These are phyloP conservation scores for Oxyteleia sp. DNA, from an alignment of 2,888 invertebrate genomes.

Conservation along the genomic window DNA sequence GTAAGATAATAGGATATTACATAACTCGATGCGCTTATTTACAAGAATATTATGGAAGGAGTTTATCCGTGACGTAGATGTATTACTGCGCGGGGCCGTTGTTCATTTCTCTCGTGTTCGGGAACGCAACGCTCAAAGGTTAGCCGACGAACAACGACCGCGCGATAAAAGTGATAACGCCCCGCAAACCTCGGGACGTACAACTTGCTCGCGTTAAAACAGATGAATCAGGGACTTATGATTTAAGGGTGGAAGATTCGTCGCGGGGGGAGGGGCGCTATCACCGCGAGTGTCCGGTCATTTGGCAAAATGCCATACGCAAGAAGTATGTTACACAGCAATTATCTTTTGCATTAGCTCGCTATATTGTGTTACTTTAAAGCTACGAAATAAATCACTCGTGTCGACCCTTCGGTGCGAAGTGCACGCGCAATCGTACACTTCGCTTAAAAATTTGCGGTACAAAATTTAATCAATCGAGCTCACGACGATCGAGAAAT, in stretches of 20 bases:
- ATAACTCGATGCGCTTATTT: constrained; percentile 60
- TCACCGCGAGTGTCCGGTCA: constrained; percentile 45
- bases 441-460: constrained; percentile 39
- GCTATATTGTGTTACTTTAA: constrained; percentile 36
- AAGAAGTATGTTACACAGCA: constrained; percentile 49
- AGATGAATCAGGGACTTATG: constrained; percentile 40
- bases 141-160: constrained; percentile 27
- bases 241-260: constrained; percentile 41
- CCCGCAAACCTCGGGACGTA: constrained; percentile 10
- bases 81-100: constrained; percentile 20
- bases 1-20: constrained; percentile 56
- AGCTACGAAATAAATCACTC: constrained; percentile 41
- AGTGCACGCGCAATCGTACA: constrained; percentile 28
- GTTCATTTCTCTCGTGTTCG: constrained; percentile 27
- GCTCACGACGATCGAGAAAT: neutral
- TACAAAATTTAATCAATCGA: constrained; percentile 41
- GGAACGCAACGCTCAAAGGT: constrained; percentile 2
- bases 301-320: constrained; percentile 57
- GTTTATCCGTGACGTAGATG: constrained; percentile 47
- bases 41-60: constrained; percentile 66
- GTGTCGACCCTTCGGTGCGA: too few relatives aligned
- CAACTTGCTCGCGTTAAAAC: constrained; percentile 21
- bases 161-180: constrained; percentile 45
- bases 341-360: constrained; percentile 55
- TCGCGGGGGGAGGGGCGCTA: constrained; percentile 54